These are phyloP conservation scores for Phylloscopus trochiloides DNA, from an alignment of 2,113 vertebrate genomes.

Conservation along the genomic window DNA sequence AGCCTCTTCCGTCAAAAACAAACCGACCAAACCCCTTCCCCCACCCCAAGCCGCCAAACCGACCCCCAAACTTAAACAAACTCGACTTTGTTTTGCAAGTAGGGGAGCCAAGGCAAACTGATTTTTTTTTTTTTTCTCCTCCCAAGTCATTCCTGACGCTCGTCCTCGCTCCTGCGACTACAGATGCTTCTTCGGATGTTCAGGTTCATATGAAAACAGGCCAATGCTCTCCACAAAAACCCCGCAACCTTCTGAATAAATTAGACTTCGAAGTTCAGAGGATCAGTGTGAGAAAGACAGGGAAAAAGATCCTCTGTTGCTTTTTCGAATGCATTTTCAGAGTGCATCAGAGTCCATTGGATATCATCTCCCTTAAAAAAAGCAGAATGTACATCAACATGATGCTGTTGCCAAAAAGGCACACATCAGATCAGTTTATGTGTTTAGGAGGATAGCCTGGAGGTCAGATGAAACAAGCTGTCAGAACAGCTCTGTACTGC, in stretches of 20 bases:
- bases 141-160: not conserved
- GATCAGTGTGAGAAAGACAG: not conserved
- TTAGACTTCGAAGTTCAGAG: not conserved
- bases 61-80: not conserved
- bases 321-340: not conserved
- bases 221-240: too few relatives aligned
- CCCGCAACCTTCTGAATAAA: not conserved
- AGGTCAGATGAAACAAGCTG: not conserved
- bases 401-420: not conserved
- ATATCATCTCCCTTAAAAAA: not conserved
- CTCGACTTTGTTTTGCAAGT: not conserved
- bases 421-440: not conserved
- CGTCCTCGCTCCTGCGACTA: accelerated
- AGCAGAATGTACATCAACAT: not conserved
- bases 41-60: too few relatives aligned
- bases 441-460: not conserved
- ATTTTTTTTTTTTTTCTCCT: too few relatives aligned
- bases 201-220: not conserved
- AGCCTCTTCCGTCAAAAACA: not conserved
- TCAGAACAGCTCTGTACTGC: not conserved
- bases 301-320: not conserved
- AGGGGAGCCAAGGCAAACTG: not conserved
- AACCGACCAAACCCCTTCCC: too few relatives aligned
- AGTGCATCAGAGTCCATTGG: not conserved
- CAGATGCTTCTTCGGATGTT: not conserved